Evolutionary conservation across 2,113 vertebrate species (phyloP), one percentile per base, ranked within the genome.

Genomic region (Gadus macrocephalus): DNA sequence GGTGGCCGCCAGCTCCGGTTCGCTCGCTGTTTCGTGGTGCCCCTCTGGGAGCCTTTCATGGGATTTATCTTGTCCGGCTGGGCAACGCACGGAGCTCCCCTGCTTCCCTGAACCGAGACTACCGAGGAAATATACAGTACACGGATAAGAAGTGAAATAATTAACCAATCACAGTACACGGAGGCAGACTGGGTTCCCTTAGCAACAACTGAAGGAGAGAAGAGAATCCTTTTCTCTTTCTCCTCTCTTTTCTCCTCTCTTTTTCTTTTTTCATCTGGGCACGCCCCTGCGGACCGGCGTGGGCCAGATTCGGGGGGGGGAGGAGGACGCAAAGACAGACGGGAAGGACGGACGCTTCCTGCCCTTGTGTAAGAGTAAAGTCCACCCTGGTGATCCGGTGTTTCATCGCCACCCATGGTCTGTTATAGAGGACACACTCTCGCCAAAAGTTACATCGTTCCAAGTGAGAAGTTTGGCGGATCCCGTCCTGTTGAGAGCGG

Each of bases 161-260:
- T 85, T 86, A 87, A 87, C 86, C 85, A 90, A 89, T 89, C 88
- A 87, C 84, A 83, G 86, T 85, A 86, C 85, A 86, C 82, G 83
- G 59, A 86, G 79, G 77, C 83, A 87, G 88, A 85, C 75, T 69
- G 79, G 89, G 89, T 90, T 92, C 78, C 88, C 87, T 85, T 90
- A 88, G 90, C 88, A 90, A 88, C 89, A 89, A 86, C 87, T 85
- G 83, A 85, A 78, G 81, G 67, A 87, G 78, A 88, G 85, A 85
- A 80, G 83, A 88, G 87, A 88, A 83, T 90, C 78, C 64, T 76
- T 81, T 84, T 78, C 76, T 71, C 65, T 86, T 80, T 84, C 62
- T 82, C 74, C 79, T 84, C 76, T 69, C 85, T 87, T 27, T 78
- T 78, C 65, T 62, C 15, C 84, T 87, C 20, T 81, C 76, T 64